Conservation (phyloP, 2,888 invertebrate species). For the Diplazon laetatorius region DNA sequence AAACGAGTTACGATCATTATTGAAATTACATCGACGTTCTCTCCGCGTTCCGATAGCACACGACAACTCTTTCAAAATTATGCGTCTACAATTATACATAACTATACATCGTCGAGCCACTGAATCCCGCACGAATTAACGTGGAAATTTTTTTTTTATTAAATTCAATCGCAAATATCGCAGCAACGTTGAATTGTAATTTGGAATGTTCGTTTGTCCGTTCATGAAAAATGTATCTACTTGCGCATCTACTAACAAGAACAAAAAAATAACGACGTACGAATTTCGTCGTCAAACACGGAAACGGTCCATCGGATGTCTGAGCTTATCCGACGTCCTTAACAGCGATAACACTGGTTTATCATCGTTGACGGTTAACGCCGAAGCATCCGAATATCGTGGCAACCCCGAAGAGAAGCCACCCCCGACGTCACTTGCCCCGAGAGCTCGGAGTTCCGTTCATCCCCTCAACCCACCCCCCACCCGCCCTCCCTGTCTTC, state of each 20-base stretch:
- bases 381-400: conserved; percentile 41
- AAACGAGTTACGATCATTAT: conserved; percentile 31
- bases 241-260: not conserved
- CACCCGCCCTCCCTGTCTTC: no score
- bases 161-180: conserved; percentile 45
- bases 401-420: conserved; percentile 24
- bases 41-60: not conserved
- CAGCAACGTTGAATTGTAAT: conserved; percentile 17
- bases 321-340: conserved; percentile 42
- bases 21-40: conserved; percentile 48
- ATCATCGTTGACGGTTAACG: conserved; percentile 49
- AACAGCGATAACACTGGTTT: conserved; percentile 57
- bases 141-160: conserved; percentile 53
- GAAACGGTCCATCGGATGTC: conserved; percentile 16
- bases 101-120: conserved; percentile 45
- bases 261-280: conserved; percentile 1
- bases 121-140: conserved; percentile 27
- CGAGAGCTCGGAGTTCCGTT: not conserved
- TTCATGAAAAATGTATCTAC: conserved; percentile 41
- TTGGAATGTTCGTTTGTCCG: conserved; percentile 12
- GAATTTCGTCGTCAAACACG: conserved; percentile 1
- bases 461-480: no score
- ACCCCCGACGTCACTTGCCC: conserved; percentile 7
- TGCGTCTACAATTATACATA: conserved; percentile 50
- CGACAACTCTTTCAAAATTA: conserved; percentile 26